phyloP scores from a whole-genome alignment of 2,888 invertebrate species.

The Leucozona laternaria region DNA sequence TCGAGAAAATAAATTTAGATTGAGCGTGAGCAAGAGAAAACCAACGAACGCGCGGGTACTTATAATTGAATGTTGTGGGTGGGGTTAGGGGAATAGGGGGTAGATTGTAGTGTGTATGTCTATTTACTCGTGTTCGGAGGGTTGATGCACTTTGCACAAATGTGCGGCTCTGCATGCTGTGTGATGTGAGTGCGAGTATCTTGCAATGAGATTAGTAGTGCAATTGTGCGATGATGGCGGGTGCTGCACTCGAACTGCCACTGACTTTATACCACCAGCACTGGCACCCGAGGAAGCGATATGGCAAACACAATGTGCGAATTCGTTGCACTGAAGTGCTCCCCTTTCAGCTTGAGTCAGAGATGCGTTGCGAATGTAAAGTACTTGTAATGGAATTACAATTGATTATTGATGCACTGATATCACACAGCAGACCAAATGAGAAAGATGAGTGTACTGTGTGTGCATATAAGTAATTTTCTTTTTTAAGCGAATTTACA shows the following conservation, averaged over 20 bases:
- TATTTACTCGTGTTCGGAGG: constrained; percentile 43
- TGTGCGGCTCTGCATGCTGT: constrained; percentile 37
- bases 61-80: constrained; percentile 63
- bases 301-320: constrained; percentile 57
- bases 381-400: constrained; percentile 76
- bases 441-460: constrained; percentile 65
- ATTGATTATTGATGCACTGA: constrained; percentile 74
- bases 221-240: constrained; percentile 49
- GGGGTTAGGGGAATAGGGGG: neutral
- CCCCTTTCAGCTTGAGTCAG: constrained; percentile 17
- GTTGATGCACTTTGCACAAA: constrained; percentile 71
- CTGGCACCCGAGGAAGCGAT: neutral
- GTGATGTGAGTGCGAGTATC: constrained; percentile 39
- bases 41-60: constrained; percentile 57
- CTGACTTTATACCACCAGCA: too few relatives aligned
- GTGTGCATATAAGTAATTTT: too few relatives aligned
- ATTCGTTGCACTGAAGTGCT: constrained; percentile 54
- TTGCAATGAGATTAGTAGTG: constrained; percentile 75
- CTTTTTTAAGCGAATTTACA: constrained; percentile 55
- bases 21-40: constrained; percentile 67
- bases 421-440: constrained; percentile 44
- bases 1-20: constrained; percentile 74
- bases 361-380: constrained; percentile 40
- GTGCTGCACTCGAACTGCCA: constrained; percentile 5
- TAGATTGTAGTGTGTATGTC: constrained; percentile 17